Conservation (phyloP, 2,113 vertebrate genomes). For the Caranx melampygus region DNA sequence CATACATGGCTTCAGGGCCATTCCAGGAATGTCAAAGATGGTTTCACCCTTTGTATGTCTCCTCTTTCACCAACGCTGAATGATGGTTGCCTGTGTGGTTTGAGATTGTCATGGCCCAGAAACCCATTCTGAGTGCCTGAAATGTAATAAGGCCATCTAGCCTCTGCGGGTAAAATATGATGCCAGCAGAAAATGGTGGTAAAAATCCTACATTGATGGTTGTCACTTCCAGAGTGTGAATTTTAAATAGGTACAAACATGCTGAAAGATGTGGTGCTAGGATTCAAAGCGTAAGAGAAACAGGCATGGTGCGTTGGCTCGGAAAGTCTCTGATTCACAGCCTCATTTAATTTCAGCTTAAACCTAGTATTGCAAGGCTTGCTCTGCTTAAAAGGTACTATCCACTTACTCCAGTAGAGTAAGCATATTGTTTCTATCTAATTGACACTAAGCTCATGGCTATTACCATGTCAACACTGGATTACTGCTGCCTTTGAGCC, state of each 20-base stretch:
- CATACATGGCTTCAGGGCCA: conserved; percentile 64
- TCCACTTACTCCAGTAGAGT: conserved; percentile 79
- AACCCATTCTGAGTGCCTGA: conserved; percentile 70
- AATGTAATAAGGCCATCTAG: conserved; percentile 73
- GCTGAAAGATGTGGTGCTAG: conserved; percentile 15
- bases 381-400: conserved; percentile 74
- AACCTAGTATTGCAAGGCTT: conserved; percentile 38
- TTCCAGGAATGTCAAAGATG: conserved; percentile 78
- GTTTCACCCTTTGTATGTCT: conserved; percentile 74
- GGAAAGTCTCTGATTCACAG: conserved; percentile 47
- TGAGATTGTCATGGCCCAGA: conserved; percentile 71
- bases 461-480: conserved; percentile 85
- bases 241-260: conserved; percentile 41
- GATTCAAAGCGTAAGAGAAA: conserved; percentile 20
- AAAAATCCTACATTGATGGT: conserved; percentile 28
- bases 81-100: conserved; percentile 65
- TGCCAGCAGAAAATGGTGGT: conserved; percentile 48
- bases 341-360: conserved; percentile 49
- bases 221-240: conserved; percentile 34
- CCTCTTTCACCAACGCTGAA: conserved; percentile 63
- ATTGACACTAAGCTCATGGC: conserved; percentile 84
- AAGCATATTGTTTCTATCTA: conserved; percentile 84
- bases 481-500: conserved; percentile 83
- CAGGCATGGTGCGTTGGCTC: not conserved
- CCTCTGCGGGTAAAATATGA: conserved; percentile 62